Evolutionary conservation across 2,113 vertebrate genomes (phyloP), one percentile per base, ranked within the genome.

Genomic region (Sinocyclocheilus anshuiensis): DNA sequence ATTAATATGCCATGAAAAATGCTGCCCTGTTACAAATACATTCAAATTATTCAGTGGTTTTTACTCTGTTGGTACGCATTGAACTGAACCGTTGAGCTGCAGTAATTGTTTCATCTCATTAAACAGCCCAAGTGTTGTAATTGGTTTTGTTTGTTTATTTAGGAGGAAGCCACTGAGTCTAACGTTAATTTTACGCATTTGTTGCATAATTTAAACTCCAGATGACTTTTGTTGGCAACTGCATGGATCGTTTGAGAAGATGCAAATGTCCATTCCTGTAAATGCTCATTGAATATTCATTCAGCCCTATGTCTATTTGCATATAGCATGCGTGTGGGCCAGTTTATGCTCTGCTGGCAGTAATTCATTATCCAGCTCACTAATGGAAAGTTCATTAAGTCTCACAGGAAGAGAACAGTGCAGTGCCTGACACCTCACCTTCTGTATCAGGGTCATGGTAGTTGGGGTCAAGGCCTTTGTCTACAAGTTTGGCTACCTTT

Each of bases 381-480:
- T 71, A 67, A 71, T 71, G 77, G 33, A 15, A n/a, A 42, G n/a
- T 71, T 42, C 65, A 61, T 59, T 80, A 39, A 80, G 5, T 8
- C 15, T 22, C 11, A 22, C 4, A n/a, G 15, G 22, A 50, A 45
- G 77, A 20, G n/a, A 77, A 57, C 57, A 77, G 61, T 10, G 50
- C 45, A 53, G 69, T 77, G 26, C 57, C 92, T 92, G 90, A 98
- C 82, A 74, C 82, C 82, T 84, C 82, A 84, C 97, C 97, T 81
- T 96, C 97, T 0, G 95, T 96, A 85, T 98, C 97, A 0, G 96
- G 89, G 89, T 98, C 97, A 18, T 98, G 97, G 88, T 95, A 98
- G 90, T 98, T 98, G 85, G 97, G 96, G 90, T 98, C 97, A 10
- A 98, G 96, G 57, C 97, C 97, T 92, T 97, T 97, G 90, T 98